Conservation (phyloP, 2,113 vertebrate species). For the Dendrocopos noguchii region DNA sequence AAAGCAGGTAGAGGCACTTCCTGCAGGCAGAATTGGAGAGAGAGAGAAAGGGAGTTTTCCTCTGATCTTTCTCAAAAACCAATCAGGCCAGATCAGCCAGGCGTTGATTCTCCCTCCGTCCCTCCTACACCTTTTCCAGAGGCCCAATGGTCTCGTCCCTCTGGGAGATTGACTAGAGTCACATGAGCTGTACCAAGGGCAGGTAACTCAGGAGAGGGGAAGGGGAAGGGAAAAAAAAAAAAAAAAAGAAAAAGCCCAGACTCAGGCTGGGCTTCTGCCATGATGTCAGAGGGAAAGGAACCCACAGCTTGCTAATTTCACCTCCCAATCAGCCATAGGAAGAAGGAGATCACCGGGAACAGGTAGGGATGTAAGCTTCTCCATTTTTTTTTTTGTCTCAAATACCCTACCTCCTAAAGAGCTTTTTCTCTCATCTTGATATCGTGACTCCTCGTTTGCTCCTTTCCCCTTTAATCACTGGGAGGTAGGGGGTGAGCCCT, state of each 20-base stretch:
- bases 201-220: constrained; percentile 85
- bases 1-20: constrained; percentile 61
- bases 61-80: constrained; percentile 49
- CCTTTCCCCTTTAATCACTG: constrained; percentile 86
- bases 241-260: not conserved
- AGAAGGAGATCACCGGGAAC: constrained; percentile 75
- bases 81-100: constrained; percentile 62
- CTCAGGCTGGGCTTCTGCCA: constrained; percentile 78
- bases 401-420: constrained; percentile 16
- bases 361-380: constrained; percentile 80
- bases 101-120: constrained; percentile 51
- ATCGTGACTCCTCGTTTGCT: constrained; percentile 76
- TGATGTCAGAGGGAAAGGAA: constrained; percentile 88
- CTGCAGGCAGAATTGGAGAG: constrained; percentile 18
- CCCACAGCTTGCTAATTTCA: constrained; percentile 79
- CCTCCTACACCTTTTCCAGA: constrained; percentile 87
- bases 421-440: constrained; percentile 75
- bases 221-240: not conserved
- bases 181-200: constrained; percentile 80
- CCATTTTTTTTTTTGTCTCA: not conserved
- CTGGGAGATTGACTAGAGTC: constrained; percentile 70
- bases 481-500: constrained; percentile 81
- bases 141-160: constrained; percentile 75
- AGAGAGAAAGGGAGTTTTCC: constrained; percentile 35
- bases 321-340: constrained; percentile 80